Evolutionary conservation across 2,888 invertebrate species (phyloP).

Genomic region (Octodonta nipae): DNA sequence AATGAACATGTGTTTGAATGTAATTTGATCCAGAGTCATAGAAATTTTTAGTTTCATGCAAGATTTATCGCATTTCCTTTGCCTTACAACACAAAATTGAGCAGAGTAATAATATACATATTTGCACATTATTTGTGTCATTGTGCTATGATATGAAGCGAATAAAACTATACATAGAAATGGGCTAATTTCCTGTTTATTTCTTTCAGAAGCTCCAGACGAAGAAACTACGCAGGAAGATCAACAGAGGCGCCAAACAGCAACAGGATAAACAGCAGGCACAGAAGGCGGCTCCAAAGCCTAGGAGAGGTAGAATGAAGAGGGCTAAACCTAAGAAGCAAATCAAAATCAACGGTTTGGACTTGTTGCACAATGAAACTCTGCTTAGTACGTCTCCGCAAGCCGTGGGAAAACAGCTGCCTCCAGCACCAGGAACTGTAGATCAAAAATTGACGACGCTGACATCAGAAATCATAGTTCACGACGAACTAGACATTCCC

Average conservation of each 20-base stretch:
- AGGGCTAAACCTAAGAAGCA: constrained; percentile 49
- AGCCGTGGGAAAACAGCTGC: constrained; percentile 56
- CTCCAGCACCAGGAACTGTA: constrained; percentile 82
- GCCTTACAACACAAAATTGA: too few relatives aligned
- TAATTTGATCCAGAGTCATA: too few relatives aligned
- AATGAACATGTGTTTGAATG: too few relatives aligned
- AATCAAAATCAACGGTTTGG: constrained; percentile 71
- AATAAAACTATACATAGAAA: too few relatives aligned
- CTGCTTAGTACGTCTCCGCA: constrained; percentile 73
- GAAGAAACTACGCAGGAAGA: constrained; percentile 37
- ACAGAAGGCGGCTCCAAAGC: constrained; percentile 33
- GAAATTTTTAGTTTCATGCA: too few relatives aligned
- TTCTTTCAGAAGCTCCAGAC: constrained; percentile 34
- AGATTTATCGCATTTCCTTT: too few relatives aligned
- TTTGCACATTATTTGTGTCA: too few relatives aligned
- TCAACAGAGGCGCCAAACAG: constrained; percentile 37
- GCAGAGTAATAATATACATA: too few relatives aligned
- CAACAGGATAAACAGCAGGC: constrained; percentile 18
- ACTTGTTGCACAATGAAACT: constrained; percentile 78
- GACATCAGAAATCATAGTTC: constrained; percentile 51
- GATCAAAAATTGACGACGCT: constrained; percentile 78
- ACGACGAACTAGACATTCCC: constrained; percentile 74
- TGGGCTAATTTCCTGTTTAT: too few relatives aligned
- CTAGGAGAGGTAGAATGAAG: constrained; percentile 47
- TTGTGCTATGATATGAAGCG: too few relatives aligned